Conservation (phyloP, 1,140 invertebrate genomes). For the Ceratoteleas bidentatus region DNA sequence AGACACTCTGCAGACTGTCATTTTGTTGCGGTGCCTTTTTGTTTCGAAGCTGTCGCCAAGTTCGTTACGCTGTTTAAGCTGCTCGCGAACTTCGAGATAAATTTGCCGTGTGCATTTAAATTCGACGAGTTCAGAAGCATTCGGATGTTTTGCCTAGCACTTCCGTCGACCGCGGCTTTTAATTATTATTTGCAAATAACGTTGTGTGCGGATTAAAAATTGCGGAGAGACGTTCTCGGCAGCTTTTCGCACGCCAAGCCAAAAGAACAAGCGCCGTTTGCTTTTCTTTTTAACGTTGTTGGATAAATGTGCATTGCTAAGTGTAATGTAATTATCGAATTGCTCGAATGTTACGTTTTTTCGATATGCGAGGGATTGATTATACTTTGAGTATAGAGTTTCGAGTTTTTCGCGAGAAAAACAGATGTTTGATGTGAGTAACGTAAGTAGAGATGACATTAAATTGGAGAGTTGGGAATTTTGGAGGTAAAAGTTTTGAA, state of each 20-base stretch:
- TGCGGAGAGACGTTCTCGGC: constrained; percentile 13
- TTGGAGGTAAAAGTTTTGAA: too few relatives aligned
- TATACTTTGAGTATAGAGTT: too few relatives aligned
- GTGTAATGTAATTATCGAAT: constrained; percentile 10
- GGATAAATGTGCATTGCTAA: neutral
- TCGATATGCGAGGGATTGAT: neutral
- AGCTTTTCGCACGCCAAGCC: constrained; percentile 2
- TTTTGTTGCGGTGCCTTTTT: constrained; percentile 35
- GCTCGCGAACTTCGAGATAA: constrained; percentile 33
- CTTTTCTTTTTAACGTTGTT: constrained; percentile 13
- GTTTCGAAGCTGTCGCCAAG: constrained; percentile 24
- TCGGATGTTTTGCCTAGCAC: neutral
- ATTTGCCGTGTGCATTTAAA: constrained; percentile 39
- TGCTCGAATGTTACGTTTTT: neutral
- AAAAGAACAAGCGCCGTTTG: too few relatives aligned
- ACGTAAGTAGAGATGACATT: too few relatives aligned
- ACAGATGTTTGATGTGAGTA: too few relatives aligned
- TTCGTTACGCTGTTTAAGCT: constrained; percentile 44
- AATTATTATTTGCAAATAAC: constrained; percentile 51
- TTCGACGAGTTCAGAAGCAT: constrained; percentile 12
- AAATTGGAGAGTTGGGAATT: too few relatives aligned
- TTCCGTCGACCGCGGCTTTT: constrained; percentile 13
- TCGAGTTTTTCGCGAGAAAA: too few relatives aligned
- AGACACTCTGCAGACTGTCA: constrained; percentile 31
- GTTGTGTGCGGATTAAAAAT: constrained; percentile 33